A percentile compares a stretch with the other conserved stretches of the same genome.
These are phyloP conservation scores for Agapornis roseicollis DNA, from an alignment of 2,113 vertebrate genomes.

Conservation along the genomic window DNA sequence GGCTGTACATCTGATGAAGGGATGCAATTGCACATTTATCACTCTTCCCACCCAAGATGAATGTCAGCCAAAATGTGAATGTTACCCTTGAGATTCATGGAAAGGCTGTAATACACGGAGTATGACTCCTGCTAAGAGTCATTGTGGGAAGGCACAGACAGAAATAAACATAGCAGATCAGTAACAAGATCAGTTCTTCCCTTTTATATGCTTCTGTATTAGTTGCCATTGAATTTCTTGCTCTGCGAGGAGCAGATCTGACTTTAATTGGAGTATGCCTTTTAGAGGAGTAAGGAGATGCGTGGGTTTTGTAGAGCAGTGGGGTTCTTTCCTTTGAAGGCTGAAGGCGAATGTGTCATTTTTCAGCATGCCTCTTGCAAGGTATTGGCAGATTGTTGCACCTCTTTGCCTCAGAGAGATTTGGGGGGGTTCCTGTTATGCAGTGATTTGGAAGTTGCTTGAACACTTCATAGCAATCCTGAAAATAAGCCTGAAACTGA, in stretches of 20 bases:
- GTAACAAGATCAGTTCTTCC: not conserved
- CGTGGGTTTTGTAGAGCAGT: not conserved
- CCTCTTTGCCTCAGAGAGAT: not conserved
- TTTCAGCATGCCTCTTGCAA: not conserved
- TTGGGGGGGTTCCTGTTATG: fast-evolving
- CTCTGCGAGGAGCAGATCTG: not conserved
- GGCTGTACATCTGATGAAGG: not conserved
- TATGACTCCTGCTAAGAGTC: not conserved
- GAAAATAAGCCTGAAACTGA: not conserved
- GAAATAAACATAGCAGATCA: not conserved
- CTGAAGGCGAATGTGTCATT: not conserved
- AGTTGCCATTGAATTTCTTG: not conserved
- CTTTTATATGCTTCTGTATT: not conserved
- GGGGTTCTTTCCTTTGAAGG: not conserved
- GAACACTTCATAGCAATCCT: not conserved
- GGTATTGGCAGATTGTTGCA: not conserved
- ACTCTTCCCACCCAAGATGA: not conserved
- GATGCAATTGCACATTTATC: not conserved
- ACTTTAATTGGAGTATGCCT: not conserved
- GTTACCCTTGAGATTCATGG: not conserved
- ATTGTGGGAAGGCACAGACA: not conserved
- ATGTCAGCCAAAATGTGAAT: conserved; percentile 6
- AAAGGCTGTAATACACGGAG: not conserved
- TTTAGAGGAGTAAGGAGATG: not conserved
- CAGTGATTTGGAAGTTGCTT: not conserved